Conservation (phyloP, 1,140 invertebrate species). For the Hesperophylax magnus region DNA sequence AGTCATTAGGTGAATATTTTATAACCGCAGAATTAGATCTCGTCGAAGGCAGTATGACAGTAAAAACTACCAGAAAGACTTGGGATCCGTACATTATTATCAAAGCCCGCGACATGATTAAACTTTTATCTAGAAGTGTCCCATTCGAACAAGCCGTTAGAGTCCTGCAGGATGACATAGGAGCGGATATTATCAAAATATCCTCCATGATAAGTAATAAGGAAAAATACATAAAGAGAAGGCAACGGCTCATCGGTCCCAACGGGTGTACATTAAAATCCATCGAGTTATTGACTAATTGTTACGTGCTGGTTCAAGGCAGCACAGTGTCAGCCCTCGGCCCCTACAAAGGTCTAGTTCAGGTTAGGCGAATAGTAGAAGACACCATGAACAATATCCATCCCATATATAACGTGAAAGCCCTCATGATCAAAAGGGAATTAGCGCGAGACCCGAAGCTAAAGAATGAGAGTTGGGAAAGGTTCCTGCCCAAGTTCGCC, state of each 20-base stretch:
- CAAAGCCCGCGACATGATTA: slow-evolving; percentile 97
- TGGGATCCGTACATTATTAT: slow-evolving; percentile 99
- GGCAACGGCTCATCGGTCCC: slow-evolving; percentile 95
- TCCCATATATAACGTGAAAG: slow-evolving; percentile 99
- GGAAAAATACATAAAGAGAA: slow-evolving; percentile 96
- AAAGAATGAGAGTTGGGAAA: slow-evolving; percentile 96
- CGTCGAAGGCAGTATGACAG: slow-evolving; percentile 95
- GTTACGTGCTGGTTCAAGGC: slow-evolving; percentile 97
- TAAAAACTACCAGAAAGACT: slow-evolving; percentile 96
- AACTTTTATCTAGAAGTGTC: slow-evolving; percentile 95
- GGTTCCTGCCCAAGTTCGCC: slow-evolving; percentile 97
- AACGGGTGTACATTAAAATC: slow-evolving; percentile 98
- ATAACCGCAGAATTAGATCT: slow-evolving; percentile 95
- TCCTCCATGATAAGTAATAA: slow-evolving; percentile 91
- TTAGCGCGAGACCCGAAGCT: slow-evolving; percentile 92
- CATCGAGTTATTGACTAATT: slow-evolving; percentile 97
- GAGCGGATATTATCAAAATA: slow-evolving; percentile 98
- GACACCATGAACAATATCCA: slow-evolving; percentile 99
- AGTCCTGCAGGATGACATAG: slow-evolving; percentile 91
- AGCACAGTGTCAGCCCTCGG: slow-evolving; percentile 98
- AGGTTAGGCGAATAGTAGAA: slow-evolving; percentile 93
- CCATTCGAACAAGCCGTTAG: slow-evolving; percentile 94
- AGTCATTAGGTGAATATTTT: slow-evolving; percentile 82
- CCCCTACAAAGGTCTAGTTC: slow-evolving; percentile 93
- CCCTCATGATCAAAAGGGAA: slow-evolving; percentile 97